Evolutionary conservation across 2,113 vertebrate species (phyloP), one percentile per base, ranked within the genome.

Genomic region (Lepus europaeus): DNA sequence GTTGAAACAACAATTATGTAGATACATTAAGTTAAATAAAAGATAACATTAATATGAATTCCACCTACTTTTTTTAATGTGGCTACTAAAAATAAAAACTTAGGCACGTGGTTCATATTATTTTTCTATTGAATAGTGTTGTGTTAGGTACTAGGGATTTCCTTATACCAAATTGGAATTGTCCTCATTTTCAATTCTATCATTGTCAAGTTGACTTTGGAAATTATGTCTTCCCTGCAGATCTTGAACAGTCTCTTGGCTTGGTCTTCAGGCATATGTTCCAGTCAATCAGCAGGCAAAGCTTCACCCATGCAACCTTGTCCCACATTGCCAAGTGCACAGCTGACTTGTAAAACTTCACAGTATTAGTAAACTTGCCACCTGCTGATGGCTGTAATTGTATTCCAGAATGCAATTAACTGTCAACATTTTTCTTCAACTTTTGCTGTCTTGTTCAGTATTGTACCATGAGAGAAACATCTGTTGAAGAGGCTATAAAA

Each of bases 391-490:
- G 51, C n/a, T 72, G 69, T 89, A 89, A 94, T 82, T 87, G 33
- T 27, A 84, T 89, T 89, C 29, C 63, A 83, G 72, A 89, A 95
- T 66, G 70, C 76, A 90, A 94, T 87, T 70, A 87, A 78, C 63
- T 90, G 80, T 82, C 63, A 95, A 72, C 7, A 17, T 95, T 91
- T 85, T 74, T 85, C 88, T 96, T 83, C 49, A 23, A 17, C 68
- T 89, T 95, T 63, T 94, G 77, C 90, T 94, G 56, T 87, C 64
- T 91, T 87, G 33, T 83, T 97, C 92, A 89, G 73, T 96, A 95
- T 89, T 94, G 51, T 56, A 85, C 64, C 51, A 13, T 78, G 39
- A 94, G 91, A 94, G 70, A 76, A 96, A 80, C 63, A 90, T 82
- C 91, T 94, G 72, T 70, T 73, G 45, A 63, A 82, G 87, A 61